Conservation (phyloP, 2,797 vertebrate genomes). For the Passerculus sandwichensis region DNA sequence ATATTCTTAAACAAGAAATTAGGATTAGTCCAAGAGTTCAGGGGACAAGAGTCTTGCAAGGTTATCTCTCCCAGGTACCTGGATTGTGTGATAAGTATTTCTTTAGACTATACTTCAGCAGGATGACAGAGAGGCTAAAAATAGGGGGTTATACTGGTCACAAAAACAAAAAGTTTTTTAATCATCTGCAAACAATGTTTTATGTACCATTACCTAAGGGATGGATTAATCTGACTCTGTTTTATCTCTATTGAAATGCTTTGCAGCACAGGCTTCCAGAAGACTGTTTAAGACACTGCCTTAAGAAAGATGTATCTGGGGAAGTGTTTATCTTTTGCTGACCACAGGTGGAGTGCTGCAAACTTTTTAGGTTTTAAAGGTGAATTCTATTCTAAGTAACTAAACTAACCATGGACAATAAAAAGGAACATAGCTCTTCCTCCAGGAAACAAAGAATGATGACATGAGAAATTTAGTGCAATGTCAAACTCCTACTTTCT, state of each 20-base stretch:
- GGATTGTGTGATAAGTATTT: not conserved
- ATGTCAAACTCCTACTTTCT: not conserved
- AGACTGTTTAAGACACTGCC: not conserved
- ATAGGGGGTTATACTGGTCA: not conserved
- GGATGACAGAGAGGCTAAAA: not conserved
- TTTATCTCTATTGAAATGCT: not conserved
- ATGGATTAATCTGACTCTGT: not conserved
- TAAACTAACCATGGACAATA: not conserved
- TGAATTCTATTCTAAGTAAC: not conserved
- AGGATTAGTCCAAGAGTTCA: not conserved
- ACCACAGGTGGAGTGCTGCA: not conserved
- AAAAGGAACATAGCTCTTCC: not conserved
- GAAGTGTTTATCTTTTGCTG: not conserved
- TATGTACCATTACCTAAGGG: not conserved
- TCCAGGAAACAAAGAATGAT: not conserved
- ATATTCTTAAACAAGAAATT: not conserved
- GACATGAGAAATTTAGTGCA: not conserved
- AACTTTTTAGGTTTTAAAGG: not conserved
- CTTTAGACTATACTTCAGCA: not conserved
- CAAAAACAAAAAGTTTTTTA: not conserved
- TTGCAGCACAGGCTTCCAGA: not conserved
- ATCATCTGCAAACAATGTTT: not conserved
- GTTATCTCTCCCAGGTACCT: not conserved
- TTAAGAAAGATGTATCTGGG: not conserved
- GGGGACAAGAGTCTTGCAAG: not conserved